phyloP scores from a whole-genome alignment of 2,888 invertebrate species.

The Phyllotreta striolata region DNA sequence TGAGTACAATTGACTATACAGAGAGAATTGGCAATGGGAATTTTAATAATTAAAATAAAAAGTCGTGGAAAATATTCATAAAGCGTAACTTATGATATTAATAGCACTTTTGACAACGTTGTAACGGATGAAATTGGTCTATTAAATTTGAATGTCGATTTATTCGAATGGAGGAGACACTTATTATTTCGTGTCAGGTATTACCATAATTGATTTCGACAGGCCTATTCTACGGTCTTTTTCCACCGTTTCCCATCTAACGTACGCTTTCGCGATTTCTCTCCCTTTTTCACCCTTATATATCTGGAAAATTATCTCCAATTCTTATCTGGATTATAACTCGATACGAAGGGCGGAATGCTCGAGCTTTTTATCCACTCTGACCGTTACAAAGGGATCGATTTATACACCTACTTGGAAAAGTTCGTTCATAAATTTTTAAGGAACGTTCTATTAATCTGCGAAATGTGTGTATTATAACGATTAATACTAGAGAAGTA shows the following conservation, averaged over 20 bases:
- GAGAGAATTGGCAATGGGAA: no score
- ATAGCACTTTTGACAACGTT: no score
- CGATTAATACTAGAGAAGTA: no score
- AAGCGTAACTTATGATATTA: no score
- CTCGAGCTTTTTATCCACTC: constrained; percentile 34
- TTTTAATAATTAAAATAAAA: no score
- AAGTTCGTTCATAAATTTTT: no score
- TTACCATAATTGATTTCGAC: constrained; percentile 26
- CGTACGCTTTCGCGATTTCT: constrained; percentile 18
- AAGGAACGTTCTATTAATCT: no score
- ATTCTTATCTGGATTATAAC: constrained; percentile 37
- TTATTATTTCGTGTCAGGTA: constrained; percentile 22
- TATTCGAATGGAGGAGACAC: constrained; percentile 4
- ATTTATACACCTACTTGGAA: no score
- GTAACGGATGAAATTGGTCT: not conserved
- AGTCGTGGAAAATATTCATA: no score
- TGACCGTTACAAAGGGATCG: constrained; percentile 32
- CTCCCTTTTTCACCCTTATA: constrained; percentile 25
- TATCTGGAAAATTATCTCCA: constrained; percentile 38
- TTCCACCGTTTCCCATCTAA: constrained; percentile 13
- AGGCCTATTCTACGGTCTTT: constrained; percentile 21
- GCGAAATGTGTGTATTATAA: no score
- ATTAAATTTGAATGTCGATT: constrained; percentile 10
- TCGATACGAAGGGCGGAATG: constrained; percentile 24
- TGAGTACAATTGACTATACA: no score